Conservation (phyloP, 2,113 vertebrate species). For the Cryptotis parvus region DNA sequence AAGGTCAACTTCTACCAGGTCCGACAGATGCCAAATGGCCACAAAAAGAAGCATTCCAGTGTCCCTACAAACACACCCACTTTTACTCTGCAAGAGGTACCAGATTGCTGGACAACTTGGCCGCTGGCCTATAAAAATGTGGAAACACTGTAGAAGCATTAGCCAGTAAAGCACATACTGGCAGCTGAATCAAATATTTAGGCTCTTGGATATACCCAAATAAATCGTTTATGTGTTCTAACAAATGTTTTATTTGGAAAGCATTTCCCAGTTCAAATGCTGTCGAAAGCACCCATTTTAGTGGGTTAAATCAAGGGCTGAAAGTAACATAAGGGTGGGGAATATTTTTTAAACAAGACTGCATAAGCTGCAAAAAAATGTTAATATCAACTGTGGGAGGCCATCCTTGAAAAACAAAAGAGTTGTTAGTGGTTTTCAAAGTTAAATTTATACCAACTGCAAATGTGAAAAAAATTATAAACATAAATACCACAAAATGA, state of each 20-base stretch:
- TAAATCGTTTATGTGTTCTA: constrained; percentile 71
- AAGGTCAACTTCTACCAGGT: neutral
- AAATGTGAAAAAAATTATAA: constrained; percentile 29
- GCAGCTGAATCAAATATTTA: constrained; percentile 75
- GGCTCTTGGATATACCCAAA: constrained; percentile 68
- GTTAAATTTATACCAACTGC: constrained; percentile 48
- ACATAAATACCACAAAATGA: constrained; percentile 58
- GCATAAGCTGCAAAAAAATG: constrained; percentile 24
- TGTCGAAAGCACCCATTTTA: constrained; percentile 65
- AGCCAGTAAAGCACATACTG: constrained; percentile 68
- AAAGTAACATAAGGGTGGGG: neutral
- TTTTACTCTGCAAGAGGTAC: constrained; percentile 50
- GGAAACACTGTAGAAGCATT: constrained; percentile 66
- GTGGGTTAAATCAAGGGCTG: constrained; percentile 72
- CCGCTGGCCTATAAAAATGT: constrained; percentile 59
- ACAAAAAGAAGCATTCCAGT: neutral
- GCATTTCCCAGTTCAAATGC: constrained; percentile 67
- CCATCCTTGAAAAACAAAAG: constrained; percentile 50
- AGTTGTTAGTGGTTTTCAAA: constrained; percentile 56
- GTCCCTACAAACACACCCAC: neutral
- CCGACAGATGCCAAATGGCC: neutral
- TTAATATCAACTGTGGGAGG: constrained; percentile 21
- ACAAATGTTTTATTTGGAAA: constrained; percentile 80
- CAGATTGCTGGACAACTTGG: constrained; percentile 63
- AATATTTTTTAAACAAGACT: constrained; percentile 59